phyloP scores from a whole-genome alignment of 2,888 invertebrate genomes.

The Luffia ferchaultella region DNA sequence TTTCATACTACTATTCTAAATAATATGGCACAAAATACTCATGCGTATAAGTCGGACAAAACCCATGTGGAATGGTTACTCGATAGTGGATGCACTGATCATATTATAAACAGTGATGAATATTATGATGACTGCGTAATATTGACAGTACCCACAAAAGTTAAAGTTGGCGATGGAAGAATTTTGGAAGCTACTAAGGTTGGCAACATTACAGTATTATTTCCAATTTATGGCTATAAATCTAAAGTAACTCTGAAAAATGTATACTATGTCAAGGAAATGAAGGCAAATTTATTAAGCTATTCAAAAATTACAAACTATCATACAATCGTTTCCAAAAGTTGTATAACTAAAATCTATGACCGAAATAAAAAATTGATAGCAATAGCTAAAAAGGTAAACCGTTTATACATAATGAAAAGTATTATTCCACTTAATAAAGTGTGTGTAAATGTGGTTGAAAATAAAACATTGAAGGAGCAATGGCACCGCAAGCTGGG shows the following conservation, averaged over 20 bases:
- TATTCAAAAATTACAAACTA: background rate
- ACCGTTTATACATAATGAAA: background rate
- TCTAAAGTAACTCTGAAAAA: background rate
- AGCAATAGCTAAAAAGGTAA: background rate
- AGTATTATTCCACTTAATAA: background rate
- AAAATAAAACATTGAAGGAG: too few species aligned
- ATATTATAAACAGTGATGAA: background rate
- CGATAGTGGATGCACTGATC: background rate
- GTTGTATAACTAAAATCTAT: background rate
- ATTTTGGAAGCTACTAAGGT: background rate
- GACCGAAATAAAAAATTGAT: background rate
- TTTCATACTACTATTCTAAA: background rate
- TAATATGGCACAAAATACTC: background rate
- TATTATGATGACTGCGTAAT: background rate
- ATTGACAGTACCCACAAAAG: background rate
- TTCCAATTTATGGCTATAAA: background rate
- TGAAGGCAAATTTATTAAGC: background rate
- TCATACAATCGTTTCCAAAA: background rate
- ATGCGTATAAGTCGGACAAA: background rate
- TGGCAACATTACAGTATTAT: background rate
- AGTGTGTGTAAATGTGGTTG: background rate
- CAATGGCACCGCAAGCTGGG: conserved; percentile 11
- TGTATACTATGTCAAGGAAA: background rate
- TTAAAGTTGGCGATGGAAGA: background rate
- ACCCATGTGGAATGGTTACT: background rate